Evolutionary conservation across 2,113 vertebrate species (phyloP), one percentile per base, ranked within the genome.

Genomic region (Mohoua ochrocephala): DNA sequence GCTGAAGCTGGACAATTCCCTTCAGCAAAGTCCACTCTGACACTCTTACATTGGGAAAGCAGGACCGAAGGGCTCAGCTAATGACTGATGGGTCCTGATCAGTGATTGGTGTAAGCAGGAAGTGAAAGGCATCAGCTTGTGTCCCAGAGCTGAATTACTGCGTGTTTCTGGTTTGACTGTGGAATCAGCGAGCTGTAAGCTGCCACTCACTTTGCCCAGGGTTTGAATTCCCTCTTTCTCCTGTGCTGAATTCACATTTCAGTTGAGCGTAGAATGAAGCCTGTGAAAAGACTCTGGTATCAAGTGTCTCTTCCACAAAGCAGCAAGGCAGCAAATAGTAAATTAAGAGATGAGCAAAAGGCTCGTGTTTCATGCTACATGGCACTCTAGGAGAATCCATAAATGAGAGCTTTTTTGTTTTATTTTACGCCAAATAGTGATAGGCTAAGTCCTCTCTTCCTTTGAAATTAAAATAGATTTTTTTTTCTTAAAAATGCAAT

Each of bases 31-130:
- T 41, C 64, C 5, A 5, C 54, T 77, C n/a, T 53, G 54, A 11
- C 2, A 2, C 33, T 54, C 4, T 31, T 8, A 2, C 5, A 1
- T 1, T 41, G 65, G 22, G 30, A 31, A 22, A 76, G 63, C 8
- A 13, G 50, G 61, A 22, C 4, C 0, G 1, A 41, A 53, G 76
- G 52, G 53, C 68, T 94, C 30, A 11, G 37, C 35, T 19, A 1
- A 45, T 4, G 9, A 11, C 39, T 12, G 28, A 7, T 28, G 24
- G 23, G 6, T 64, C 39, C 47, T 33, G 3, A 17, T 30, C 13
- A 4, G 37, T 68, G 69, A 41, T 44, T 57, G 44, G 39, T 45
- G 30, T 37, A 11, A 41, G 86, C 33, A 35, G 3, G n/a, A 30
- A 69, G 31, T 10, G 42, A 45, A 49, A 45, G 23, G 39, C 16